Conservation (phyloP, 2,888 invertebrate genomes). For the Acrobasis consociella region DNA sequence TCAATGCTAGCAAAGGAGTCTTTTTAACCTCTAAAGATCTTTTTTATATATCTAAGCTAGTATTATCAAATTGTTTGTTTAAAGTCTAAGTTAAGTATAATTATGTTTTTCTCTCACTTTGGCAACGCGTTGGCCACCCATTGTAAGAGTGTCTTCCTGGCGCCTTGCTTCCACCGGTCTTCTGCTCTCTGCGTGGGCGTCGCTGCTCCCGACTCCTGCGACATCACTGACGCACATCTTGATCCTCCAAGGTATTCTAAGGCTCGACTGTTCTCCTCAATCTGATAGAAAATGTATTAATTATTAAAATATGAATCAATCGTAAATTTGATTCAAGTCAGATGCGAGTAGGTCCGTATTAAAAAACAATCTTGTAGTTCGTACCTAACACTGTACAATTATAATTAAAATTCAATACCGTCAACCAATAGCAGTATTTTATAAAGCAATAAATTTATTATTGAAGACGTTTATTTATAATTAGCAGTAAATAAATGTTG, state of each 20-base stretch:
- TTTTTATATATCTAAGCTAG: too few relatives aligned
- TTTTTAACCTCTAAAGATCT: too few relatives aligned
- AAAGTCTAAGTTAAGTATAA: too few relatives aligned
- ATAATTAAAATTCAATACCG: slow-evolving; percentile 18
- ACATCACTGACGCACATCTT: slow-evolving; percentile 90
- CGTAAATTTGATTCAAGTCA: too few relatives aligned
- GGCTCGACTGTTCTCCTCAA: slow-evolving; percentile 96
- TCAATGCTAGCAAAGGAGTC: too few relatives aligned
- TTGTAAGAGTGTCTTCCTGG: slow-evolving; percentile 94
- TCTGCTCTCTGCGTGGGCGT: slow-evolving; percentile 82
- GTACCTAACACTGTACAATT: background rate
- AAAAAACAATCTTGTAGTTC: too few relatives aligned
- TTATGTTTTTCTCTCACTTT: slow-evolving; percentile 42
- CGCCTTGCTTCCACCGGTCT: slow-evolving; percentile 92
- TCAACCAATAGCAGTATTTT: slow-evolving; percentile 55
- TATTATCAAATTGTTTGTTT: too few relatives aligned
- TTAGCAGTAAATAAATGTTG: background rate
- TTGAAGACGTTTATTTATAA: background rate
- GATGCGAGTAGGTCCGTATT: too few relatives aligned
- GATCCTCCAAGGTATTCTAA: slow-evolving; percentile 92
- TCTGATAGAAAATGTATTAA: slow-evolving; percentile 79
- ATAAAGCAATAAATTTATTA: background rate
- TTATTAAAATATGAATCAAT: background rate
- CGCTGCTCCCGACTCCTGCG: slow-evolving; percentile 90
- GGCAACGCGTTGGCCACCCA: slow-evolving; percentile 97